Evolutionary conservation across 2,888 invertebrate genomes (phyloP).

Genomic region (Campoletis raptor): DNA sequence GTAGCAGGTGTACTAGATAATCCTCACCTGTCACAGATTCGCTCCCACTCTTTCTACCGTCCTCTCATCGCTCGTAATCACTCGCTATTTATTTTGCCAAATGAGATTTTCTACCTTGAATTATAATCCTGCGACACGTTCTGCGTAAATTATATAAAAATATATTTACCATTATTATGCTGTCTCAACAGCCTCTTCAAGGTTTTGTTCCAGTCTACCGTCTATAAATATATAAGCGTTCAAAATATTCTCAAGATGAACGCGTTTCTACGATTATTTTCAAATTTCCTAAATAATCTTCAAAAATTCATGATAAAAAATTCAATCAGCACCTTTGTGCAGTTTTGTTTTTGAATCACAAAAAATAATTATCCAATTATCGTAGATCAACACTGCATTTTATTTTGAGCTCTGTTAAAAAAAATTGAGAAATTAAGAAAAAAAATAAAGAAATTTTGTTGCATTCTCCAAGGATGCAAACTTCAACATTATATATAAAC

Average conservation of each 20-base stretch:
- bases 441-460: no score
- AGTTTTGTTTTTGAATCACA: no score
- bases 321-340: no score
- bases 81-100: constrained; percentile 55
- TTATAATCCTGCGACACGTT: constrained; percentile 19
- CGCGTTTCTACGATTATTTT: neutral
- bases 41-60: neutral
- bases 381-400: no score
- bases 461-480: no score
- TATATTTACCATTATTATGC: neutral
- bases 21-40: constrained; percentile 21
- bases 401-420: no score
- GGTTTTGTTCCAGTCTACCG: neutral
- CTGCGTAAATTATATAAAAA: constrained; percentile 9
- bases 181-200: neutral
- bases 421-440: no score
- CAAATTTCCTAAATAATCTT: neutral
- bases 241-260: neutral
- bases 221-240: neutral
- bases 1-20: constrained; percentile 55
- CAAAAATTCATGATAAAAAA: neutral
- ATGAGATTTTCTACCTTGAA: constrained; percentile 50
- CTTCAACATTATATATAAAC: neutral
- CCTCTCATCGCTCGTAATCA: constrained; percentile 20
- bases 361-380: no score